phyloP scores from a whole-genome alignment of 2,113 vertebrate genomes.

The Catharus minimus region DNA sequence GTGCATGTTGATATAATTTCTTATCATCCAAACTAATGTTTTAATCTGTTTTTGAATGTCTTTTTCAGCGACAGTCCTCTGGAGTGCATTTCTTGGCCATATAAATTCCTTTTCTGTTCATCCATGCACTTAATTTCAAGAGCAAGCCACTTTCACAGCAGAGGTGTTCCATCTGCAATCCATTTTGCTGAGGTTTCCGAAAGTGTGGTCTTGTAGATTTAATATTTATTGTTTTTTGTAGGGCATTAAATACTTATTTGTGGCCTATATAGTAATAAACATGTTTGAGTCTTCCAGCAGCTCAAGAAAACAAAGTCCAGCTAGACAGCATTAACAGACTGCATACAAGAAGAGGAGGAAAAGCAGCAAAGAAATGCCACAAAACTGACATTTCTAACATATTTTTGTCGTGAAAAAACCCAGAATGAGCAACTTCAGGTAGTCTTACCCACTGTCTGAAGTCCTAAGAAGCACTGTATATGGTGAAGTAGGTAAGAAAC shows the following conservation, averaged over 20 bases:
- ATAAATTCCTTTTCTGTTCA: neutral
- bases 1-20: neutral
- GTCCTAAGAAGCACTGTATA: accelerated
- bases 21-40: neutral
- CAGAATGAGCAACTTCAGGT: neutral
- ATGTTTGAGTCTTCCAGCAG: neutral
- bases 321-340: neutral
- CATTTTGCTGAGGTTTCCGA: constrained; percentile 3
- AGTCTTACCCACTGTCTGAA: neutral
- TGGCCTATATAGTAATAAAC: neutral
- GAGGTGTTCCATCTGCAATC: neutral
- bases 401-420: neutral
- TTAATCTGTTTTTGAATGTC: neutral
- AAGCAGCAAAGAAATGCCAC: neutral
- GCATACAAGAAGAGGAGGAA: neutral
- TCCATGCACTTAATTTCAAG: neutral
- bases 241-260: neutral
- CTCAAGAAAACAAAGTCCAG: neutral
- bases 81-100: neutral
- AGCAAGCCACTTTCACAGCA: neutral
- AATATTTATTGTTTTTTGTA: constrained; percentile 38
- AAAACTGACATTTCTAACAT: accelerated
- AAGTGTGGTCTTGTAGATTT: neutral
- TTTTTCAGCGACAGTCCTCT: neutral
- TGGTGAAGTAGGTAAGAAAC: neutral